Evolutionary conservation across 2,797 vertebrate genomes (phyloP).

Genomic region (Macroramphosus scolopax): DNA sequence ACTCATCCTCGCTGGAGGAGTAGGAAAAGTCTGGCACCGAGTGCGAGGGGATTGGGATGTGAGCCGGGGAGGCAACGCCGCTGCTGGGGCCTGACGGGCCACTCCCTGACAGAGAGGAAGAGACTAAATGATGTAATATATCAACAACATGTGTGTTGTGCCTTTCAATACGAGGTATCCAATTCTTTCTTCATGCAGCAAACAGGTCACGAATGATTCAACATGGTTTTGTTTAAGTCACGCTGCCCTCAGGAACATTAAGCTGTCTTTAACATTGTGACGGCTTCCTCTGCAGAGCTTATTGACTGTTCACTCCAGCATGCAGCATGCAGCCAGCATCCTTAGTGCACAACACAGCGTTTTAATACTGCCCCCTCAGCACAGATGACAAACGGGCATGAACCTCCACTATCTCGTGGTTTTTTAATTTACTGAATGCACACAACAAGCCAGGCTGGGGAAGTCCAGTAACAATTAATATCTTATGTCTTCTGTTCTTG

Average conservation of each 20-base stretch:
- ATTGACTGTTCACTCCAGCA: constrained; percentile 38
- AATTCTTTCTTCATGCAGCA: no score
- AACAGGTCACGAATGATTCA: background rate
- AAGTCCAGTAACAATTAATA: constrained; percentile 1
- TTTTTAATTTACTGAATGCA: constrained; percentile 31
- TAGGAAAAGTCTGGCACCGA: constrained; percentile 98
- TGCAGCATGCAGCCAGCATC: no score
- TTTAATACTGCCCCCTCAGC: constrained; percentile 65
- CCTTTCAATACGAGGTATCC: no score
- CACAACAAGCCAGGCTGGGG: background rate
- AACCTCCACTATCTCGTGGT: constrained; percentile 32
- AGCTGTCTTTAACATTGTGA: constrained; percentile 33
- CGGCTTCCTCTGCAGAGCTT: constrained; percentile 49
- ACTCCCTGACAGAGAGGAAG: constrained; percentile 79
- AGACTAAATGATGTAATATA: background rate
- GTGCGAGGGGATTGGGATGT: constrained; percentile 91
- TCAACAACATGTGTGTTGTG: background rate
- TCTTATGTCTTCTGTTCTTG: background rate
- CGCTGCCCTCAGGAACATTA: constrained; percentile 9
- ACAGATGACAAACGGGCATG: constrained; percentile 38
- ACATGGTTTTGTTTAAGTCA: constrained; percentile 1
- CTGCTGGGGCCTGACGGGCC: constrained; percentile 94
- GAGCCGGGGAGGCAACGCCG: constrained; percentile 89
- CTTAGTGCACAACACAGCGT: constrained; percentile 58
- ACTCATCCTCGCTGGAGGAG: constrained; percentile 98